Percentiles rank a stretch among this genome's conserved stretches.
phyloP scores from a whole-genome alignment of 2,797 vertebrate genomes.

The Coregonus sp. region DNA sequence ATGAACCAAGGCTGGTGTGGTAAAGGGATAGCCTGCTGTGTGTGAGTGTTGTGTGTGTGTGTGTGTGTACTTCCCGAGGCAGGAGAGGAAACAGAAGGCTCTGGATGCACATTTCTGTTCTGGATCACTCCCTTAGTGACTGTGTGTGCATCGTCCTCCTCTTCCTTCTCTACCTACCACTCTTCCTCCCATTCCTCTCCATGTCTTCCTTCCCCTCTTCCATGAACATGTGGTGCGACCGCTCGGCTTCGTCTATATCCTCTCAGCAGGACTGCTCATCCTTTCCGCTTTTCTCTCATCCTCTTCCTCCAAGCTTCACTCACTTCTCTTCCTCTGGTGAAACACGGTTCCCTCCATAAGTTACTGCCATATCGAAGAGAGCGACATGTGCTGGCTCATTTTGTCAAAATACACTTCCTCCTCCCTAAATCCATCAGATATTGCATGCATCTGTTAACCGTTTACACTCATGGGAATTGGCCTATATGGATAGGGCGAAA shows the following conservation, averaged over 20 bases:
- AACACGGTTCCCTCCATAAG: not conserved
- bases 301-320: not conserved
- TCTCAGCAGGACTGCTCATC: not conserved
- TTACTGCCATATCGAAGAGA: too few species aligned
- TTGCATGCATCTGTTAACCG: too few species aligned
- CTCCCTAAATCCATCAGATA: too few species aligned
- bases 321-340: not conserved
- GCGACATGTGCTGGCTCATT: too few species aligned
- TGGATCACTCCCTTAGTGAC: slow-evolving; percentile 25
- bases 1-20: not conserved
- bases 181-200: slow-evolving; percentile 2
- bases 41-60: slow-evolving; percentile 5
- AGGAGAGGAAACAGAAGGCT: slow-evolving; percentile 20
- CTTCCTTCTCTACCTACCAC: slow-evolving; percentile 13
- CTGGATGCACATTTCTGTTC: slow-evolving; percentile 24
- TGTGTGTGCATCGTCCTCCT: not conserved
- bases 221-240: not conserved
- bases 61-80: slow-evolving; percentile 6
- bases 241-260: not conserved
- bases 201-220: not conserved
- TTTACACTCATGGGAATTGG: too few species aligned
- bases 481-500: too few species aligned
- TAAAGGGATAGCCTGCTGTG: not conserved
- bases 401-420: too few species aligned
- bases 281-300: not conserved